Evolutionary conservation across 2,888 invertebrate genomes (phyloP), one percentile per base, ranked within the genome.

Genomic region (Hirtodrosophila histrioides): DNA sequence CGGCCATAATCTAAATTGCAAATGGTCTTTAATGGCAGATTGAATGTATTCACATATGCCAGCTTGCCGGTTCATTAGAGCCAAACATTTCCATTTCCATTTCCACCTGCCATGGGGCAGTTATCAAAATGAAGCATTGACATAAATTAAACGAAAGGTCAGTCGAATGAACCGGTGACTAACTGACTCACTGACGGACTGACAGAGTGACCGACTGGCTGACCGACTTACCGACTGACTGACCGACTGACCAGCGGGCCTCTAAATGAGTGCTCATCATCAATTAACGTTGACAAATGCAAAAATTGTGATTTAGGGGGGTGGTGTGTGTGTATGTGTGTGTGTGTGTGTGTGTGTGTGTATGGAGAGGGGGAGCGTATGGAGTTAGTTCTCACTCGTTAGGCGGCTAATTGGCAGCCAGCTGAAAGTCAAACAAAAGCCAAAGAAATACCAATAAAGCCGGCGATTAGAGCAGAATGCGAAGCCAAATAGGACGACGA

Each of bases 231-330:
- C 29, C 36, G 57, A 57, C 50, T 61, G 46, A 56, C 51, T 46
- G 27, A 27, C 27, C 6, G 57, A 60, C 76, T 61, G 53, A 57
- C 53, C 67, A 60, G 58, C 41, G 27, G 53, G 53, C 50, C 55
- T 36, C 70, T 66, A 78, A 87, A 83, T 87, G 82, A 85, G 82
- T 66, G 78, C 74, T 71, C 80, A 85, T 82, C 83, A 83, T 83
- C 88, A 83, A 83, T 87, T 83, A 83, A 71, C 88, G 67, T 85
- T 81, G 83, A 87, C 83, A 83, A 83, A 87, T 85, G 83, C 67
- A 82, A 66, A 84, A 80, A 67, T 64, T 31, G 53, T 55, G 49
- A 60, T 56, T 37, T 53, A n/a, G 10, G 10, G 4, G 9, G 5
- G 7, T 12, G 23, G n/a, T 11, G 39, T 4, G 31, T n/a, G 8